Evolutionary conservation across 2,797 vertebrate genomes (phyloP), one percentile per base, ranked within the genome.

Genomic region (Enteromius paludinosus): DNA sequence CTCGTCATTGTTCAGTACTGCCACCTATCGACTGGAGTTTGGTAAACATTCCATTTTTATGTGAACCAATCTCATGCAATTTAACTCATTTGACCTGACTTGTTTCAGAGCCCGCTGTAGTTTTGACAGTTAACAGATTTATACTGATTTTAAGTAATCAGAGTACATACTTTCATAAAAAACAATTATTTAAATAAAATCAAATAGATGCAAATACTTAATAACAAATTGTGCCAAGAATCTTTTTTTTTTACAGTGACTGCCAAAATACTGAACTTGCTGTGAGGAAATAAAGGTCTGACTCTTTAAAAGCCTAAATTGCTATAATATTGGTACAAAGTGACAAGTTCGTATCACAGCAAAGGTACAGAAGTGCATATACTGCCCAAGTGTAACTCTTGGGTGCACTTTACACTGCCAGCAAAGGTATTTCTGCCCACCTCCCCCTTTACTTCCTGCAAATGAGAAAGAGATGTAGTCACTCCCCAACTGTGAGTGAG

Each of bases 401-500:
- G 88, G 90, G 89, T 85, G 56, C 85, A 85, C 82, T 91, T 91
- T 90, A 90, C 87, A 90, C 89, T 88, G 87, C 86, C 87, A 92
- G 90, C 89, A 89, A 91, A 90, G 69, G 75, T 86, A 85, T 83
- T 90, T 89, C 87, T 87, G 87, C 79, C 88, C 52, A 71, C 78
- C 54, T 61, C 84, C 85, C 86, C 69, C 83, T 89, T 91, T 89
- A 92, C 93, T 93, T 84, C 88, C 85, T 89, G 85, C 86, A 93
- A 92, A 93, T 91, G 90, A 91, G 90, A 92, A 90, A 89, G 90
- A 93, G 90, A 91, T 89, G 90, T 87, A 83, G 88, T 90, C 87
- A 89, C 89, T 88, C 90, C 92, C 89, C 87, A 80, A 87, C 88
- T 81, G 84, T 77, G 88, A 91, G 90, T 79, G 82, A 92, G 87